These are phyloP conservation scores for Drosophila jambulina DNA, from an alignment of 1,140 invertebrate genomes.

Conservation along the genomic window DNA sequence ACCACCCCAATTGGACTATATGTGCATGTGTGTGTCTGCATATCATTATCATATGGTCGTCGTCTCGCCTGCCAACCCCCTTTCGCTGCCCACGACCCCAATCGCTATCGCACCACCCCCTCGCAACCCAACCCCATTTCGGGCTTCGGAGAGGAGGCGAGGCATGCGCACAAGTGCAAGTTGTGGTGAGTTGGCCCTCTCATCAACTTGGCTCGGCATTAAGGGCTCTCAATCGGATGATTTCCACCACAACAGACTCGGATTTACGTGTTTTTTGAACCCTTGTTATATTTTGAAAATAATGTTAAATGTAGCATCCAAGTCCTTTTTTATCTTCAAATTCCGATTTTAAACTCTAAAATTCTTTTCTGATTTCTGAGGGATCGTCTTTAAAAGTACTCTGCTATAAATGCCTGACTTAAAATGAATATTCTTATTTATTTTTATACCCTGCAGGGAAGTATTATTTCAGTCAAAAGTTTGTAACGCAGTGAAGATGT, in stretches of 20 bases:
- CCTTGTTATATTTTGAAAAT: constrained; percentile 6
- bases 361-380: too few relatives aligned
- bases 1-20: constrained; percentile 76
- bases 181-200: constrained; percentile 56
- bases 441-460: too few relatives aligned
- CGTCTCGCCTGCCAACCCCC: constrained; percentile 56
- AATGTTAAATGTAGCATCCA: too few relatives aligned
- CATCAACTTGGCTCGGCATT: constrained; percentile 14
- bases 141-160: constrained; percentile 2
- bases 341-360: too few relatives aligned
- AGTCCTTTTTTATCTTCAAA: too few relatives aligned
- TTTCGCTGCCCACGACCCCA: constrained; percentile 11
- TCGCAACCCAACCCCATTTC: constrained; percentile 22
- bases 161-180: constrained; percentile 76
- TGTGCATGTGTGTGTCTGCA: constrained; percentile 35
- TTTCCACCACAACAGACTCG: constrained; percentile 18
- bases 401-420: too few relatives aligned
- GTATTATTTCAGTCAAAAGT: too few relatives aligned
- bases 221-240: constrained; percentile 11
- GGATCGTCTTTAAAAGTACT: too few relatives aligned
- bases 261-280: constrained; percentile 5
- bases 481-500: too few relatives aligned
- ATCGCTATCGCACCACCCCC: constrained; percentile 24
- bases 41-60: constrained; percentile 79
- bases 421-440: too few relatives aligned